Percentiles rank a stretch among this genome's conserved stretches.
phyloP scores from a whole-genome alignment of 2,113 vertebrate species.

The Thymallus thymallus region DNA sequence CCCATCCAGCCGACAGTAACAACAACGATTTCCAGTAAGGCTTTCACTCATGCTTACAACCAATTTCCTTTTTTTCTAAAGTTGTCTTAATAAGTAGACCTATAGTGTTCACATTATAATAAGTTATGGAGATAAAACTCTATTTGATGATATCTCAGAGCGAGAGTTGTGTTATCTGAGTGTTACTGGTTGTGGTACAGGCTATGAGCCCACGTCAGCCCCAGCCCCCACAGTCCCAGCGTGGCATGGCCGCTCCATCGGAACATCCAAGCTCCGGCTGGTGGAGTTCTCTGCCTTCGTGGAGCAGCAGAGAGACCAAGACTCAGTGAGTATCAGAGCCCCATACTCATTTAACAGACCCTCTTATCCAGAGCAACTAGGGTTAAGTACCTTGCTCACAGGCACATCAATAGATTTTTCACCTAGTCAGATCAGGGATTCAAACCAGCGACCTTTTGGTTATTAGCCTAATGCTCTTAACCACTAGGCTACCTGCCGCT shows the following conservation, averaged over 20 bases:
- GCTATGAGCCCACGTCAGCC: conserved; percentile 87
- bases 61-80: neutral
- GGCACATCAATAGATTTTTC: too few species aligned
- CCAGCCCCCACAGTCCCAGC: conserved; percentile 90
- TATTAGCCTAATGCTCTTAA: too few species aligned
- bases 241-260: conserved; percentile 97
- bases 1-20: conserved; percentile 92
- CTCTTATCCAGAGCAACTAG: too few species aligned
- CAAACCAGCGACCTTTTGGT: too few species aligned
- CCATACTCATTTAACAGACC: neutral
- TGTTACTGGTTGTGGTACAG: conserved; percentile 64
- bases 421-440: too few species aligned
- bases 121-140: too few species aligned
- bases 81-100: too few species aligned
- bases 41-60: neutral
- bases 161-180: neutral
- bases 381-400: too few species aligned
- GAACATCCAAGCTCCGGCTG: conserved; percentile 94
- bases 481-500: neutral
- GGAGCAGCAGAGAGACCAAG: conserved; percentile 94
- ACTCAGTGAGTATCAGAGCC: conserved; percentile 77
- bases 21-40: conserved; percentile 94
- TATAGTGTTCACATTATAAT: too few species aligned
- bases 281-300: conserved; percentile 98
- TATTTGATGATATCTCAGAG: neutral